These are phyloP conservation scores for Atlantisia rogersi DNA, from an alignment of 2,113 vertebrate species.

Conservation along the genomic window DNA sequence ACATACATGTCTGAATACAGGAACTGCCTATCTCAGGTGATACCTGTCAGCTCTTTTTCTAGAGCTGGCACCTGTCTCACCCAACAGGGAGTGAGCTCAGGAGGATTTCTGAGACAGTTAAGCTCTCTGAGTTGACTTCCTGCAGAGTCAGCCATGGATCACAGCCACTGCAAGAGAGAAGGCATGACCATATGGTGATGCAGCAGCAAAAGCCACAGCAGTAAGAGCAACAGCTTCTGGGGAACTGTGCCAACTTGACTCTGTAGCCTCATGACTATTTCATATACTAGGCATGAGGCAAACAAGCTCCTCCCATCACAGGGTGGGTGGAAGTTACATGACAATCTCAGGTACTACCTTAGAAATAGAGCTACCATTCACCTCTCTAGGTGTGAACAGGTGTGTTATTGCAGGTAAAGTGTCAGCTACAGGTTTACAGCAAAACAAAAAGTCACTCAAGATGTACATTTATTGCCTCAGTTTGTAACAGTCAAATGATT, in stretches of 20 bases:
- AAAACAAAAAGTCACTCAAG: not conserved
- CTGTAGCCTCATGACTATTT: not conserved
- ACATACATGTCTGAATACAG: not conserved
- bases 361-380: not conserved
- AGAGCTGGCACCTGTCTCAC: not conserved
- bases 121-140: rapidly evolving
- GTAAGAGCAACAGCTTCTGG: not conserved
- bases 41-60: not conserved
- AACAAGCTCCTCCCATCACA: not conserved
- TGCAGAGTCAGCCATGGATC: not conserved
- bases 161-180: not conserved
- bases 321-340: not conserved
- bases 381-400: rapidly evolving
- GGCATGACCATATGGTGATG: rapidly evolving
- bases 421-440: not conserved
- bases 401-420: not conserved
- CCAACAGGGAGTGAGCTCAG: not conserved
- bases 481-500: not conserved
- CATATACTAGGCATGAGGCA: not conserved
- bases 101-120: not conserved
- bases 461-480: not conserved
- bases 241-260: rapidly evolving
- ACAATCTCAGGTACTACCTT: not conserved
- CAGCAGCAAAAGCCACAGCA: not conserved
- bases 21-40: not conserved